phyloP scores from a whole-genome alignment of 2,113 vertebrate genomes.

The Mormyrus iriodes region DNA sequence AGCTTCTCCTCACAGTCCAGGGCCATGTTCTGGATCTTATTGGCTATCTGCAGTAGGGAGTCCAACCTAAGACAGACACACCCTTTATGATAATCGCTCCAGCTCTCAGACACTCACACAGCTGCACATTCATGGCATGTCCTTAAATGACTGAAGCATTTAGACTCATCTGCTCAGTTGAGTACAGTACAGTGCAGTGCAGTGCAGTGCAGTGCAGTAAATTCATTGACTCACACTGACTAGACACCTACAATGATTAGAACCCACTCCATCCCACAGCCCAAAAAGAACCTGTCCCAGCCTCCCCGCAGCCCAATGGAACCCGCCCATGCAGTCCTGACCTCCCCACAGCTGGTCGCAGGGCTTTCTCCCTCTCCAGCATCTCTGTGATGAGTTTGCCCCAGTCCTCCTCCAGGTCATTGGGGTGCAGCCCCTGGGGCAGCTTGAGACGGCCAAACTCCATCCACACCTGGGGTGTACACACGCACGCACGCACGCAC shows the following conservation, averaged over 20 bases:
- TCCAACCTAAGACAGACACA: constrained; percentile 68
- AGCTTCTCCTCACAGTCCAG: constrained; percentile 95
- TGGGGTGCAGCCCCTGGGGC: constrained; percentile 88
- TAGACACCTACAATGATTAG: background rate
- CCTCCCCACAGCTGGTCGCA: constrained; percentile 90
- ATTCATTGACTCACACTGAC: background rate
- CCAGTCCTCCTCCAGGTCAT: constrained; percentile 94
- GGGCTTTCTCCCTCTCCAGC: constrained; percentile 90
- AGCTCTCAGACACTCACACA: background rate
- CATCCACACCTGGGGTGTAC: constrained; percentile 77
- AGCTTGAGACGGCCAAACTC: constrained; percentile 94
- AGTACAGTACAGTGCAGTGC: too few species aligned
- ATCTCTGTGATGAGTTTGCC: constrained; percentile 97
- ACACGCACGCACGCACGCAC: constrained; percentile 21
- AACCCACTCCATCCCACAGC: background rate
- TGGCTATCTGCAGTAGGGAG: constrained; percentile 87
- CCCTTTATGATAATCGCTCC: background rate
- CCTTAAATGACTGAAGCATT: background rate
- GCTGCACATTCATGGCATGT: background rate
- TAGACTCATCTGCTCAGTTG: background rate
- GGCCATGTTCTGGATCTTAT: constrained; percentile 94
- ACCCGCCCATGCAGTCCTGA: background rate
- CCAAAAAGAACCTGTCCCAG: too few species aligned
- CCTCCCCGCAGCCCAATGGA: background rate
- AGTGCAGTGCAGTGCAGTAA: too few species aligned